A percentile compares a stretch with the other conserved stretches of the same genome.
Evolutionary conservation across 2,888 invertebrate genomes (phyloP).

Genomic region (Polietes domitor): DNA sequence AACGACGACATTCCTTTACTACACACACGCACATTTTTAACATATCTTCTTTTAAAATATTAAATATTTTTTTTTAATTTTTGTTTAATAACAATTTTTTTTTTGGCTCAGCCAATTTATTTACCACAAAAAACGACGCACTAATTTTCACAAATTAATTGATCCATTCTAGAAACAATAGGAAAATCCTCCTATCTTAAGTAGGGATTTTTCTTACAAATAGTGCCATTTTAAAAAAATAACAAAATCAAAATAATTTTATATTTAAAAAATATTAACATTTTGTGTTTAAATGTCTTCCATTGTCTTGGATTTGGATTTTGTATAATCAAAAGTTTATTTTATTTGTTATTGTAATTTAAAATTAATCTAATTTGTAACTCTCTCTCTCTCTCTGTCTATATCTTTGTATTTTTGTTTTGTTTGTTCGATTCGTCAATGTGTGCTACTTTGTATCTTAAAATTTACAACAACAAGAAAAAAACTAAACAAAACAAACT

Average conservation of each 20-base stretch:
- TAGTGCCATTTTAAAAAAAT: conserved; percentile 25
- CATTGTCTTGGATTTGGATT: background rate
- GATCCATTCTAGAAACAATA: background rate
- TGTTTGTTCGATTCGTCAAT: conserved; percentile 44
- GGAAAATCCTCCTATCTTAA: background rate
- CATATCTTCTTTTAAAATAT: background rate
- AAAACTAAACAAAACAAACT: background rate
- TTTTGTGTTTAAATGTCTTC: conserved; percentile 2
- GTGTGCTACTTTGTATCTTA: conserved; percentile 62
- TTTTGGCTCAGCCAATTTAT: background rate
- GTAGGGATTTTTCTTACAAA: background rate
- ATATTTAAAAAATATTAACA: background rate
- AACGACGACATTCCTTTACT: background rate
- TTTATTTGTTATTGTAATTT: background rate
- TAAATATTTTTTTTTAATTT: no score
- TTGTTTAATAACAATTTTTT: background rate
- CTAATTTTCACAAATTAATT: background rate
- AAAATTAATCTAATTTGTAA: conserved; percentile 8
- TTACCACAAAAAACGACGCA: background rate
- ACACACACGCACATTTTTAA: background rate
- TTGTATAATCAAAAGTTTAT: background rate
- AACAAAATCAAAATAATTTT: background rate
- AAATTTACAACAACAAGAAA: conserved; percentile 27
- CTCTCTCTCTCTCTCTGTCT: conserved; percentile 6
- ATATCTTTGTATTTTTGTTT: conserved; percentile 21